Evolutionary conservation across 1,140 invertebrate species (phyloP).

Genomic region (Sycophaga agraensis): DNA sequence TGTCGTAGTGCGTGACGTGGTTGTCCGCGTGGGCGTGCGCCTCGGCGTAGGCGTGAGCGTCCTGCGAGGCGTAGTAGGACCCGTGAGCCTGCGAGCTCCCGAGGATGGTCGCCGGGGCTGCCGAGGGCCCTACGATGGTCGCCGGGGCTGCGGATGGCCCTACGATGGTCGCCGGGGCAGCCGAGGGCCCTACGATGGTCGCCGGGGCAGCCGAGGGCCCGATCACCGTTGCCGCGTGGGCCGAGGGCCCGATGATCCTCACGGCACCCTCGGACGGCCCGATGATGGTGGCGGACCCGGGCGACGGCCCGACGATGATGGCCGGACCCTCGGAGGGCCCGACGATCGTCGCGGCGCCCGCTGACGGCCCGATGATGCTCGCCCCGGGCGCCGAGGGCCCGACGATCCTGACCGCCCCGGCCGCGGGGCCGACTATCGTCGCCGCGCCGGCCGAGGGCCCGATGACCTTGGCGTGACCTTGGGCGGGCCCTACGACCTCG

Average conservation of each 20-base stretch:
- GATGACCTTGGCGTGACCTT: constrained; percentile 32
- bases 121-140: constrained; percentile 30
- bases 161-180: constrained; percentile 29
- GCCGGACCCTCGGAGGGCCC: constrained; percentile 30
- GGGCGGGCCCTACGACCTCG: not conserved
- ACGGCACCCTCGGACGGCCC: constrained; percentile 26
- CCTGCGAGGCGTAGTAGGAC: constrained; percentile 15
- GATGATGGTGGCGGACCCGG: constrained; percentile 23
- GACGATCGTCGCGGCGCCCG: constrained; percentile 31
- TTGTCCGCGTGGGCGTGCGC: constrained; percentile 34
- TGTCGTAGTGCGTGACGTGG: constrained; percentile 16
- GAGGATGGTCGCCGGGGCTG: constrained; percentile 25
- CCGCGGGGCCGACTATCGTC: not conserved
- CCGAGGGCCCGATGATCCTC: constrained; percentile 24
- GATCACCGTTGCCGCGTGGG: constrained; percentile 22
- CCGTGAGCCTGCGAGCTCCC: constrained; percentile 20
- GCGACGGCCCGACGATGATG: constrained; percentile 30
- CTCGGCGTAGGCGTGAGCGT: constrained; percentile 27
- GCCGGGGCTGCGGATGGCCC: constrained; percentile 28
- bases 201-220: constrained; percentile 28
- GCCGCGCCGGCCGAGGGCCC: not conserved
- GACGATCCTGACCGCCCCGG: not conserved
- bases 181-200: not conserved
- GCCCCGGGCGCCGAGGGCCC: not conserved
- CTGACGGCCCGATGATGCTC: not conserved